Evolutionary conservation across 2,797 vertebrate genomes (phyloP).

Genomic region (Margarornis squamiger): DNA sequence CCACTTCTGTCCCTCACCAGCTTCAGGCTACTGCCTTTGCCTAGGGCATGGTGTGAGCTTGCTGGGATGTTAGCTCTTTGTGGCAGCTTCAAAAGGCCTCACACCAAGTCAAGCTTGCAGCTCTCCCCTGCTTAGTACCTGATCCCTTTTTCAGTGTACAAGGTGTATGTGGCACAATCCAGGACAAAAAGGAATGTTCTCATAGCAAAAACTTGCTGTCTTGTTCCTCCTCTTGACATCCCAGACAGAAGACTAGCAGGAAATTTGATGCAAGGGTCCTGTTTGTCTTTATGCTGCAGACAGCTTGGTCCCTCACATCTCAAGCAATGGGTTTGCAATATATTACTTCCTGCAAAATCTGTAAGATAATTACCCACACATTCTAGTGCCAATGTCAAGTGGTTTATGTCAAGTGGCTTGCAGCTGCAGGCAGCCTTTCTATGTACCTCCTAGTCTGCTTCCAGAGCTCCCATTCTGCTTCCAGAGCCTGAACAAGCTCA

Average conservation of each 20-base stretch:
- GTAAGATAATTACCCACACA: background rate
- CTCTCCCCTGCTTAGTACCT: background rate
- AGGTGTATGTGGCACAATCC: background rate
- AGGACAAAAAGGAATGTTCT: background rate
- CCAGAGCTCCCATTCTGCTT: background rate
- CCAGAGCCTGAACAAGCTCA: background rate
- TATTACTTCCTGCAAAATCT: background rate
- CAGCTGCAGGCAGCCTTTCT: background rate
- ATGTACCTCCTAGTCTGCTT: background rate
- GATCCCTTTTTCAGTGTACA: background rate
- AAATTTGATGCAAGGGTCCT: background rate
- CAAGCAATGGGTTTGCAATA: background rate
- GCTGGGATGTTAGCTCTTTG: background rate
- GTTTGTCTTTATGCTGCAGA: background rate
- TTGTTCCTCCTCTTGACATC: background rate
- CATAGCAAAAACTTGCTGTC: background rate
- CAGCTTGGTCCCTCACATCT: background rate
- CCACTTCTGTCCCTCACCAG: background rate
- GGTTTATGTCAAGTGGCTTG: background rate
- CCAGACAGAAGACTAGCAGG: background rate
- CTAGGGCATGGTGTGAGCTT: background rate
- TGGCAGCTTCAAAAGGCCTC: background rate
- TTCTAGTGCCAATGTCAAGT: background rate
- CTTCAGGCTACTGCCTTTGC: background rate
- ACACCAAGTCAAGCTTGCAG: background rate